Evolutionary conservation across 2,113 vertebrate species (phyloP), one percentile per base, ranked within the genome.

Genomic region (Pholis gunnellus): DNA sequence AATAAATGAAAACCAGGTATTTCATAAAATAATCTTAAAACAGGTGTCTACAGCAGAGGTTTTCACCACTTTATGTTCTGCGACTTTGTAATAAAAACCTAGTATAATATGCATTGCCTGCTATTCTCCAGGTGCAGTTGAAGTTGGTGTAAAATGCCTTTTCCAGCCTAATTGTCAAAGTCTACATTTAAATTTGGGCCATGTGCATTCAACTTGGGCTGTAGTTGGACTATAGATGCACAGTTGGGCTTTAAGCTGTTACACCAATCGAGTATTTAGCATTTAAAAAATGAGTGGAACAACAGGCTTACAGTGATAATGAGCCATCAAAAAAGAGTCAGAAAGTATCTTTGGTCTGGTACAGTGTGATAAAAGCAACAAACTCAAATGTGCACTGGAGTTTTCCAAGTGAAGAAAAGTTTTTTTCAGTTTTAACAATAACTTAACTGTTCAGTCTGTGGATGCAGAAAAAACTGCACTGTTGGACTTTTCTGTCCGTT

Each of bases 401-500:
- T 70, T 78, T 40, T 56, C 63, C 2, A 27, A 64, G 36, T 7
- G 40, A 73, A 56, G 18, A 56, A 18, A 71, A 70, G 54, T 25
- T 42, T 56, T 84, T 77, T 82, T 79, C 40, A 71, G 22, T 15
- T 18, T 25, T 20, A 82, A 81, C 52, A 85, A 82, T 78, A 74
- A 74, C 50, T 63, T 27, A 27, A 40, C 63, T 72, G 71, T 89
- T 61, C 27, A 71, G 83, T 75, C 83, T 52, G 8, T 82, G 68
- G 44, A 86, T 31, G 52, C 64, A 74, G 75, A 38, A 86, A 38
- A 86, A 85, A 85, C 54, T 67, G 81, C 87, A 57, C 75, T 14
- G 50, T 34, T 75, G 78, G 68, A 81, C 57, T 69, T 78, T 72
- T 75, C 70, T 75, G 48, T 46, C 57, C 57, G 29, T 73, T 74